Conservation (phyloP, 2,797 vertebrate genomes). For the Oreochromis grahami region DNA sequence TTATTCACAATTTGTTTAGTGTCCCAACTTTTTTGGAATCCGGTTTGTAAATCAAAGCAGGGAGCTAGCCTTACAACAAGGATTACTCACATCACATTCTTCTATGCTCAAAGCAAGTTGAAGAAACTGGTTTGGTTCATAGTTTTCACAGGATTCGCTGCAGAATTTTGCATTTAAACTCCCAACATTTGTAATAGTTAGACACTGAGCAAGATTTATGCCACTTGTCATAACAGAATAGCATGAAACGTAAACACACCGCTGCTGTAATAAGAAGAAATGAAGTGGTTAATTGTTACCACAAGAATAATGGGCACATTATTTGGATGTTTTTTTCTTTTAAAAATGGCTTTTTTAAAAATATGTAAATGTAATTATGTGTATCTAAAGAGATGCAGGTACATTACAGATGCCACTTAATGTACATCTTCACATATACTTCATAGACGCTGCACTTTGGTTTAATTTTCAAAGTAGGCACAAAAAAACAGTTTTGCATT, state of each 20-base stretch:
- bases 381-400: neutral
- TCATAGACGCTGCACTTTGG: neutral
- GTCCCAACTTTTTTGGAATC: too few relatives aligned
- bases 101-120: neutral
- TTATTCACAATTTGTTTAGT: too few relatives aligned
- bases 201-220: neutral
- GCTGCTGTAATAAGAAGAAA: neutral
- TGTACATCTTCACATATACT: neutral
- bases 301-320: neutral
- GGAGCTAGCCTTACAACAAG: neutral
- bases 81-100: neutral
- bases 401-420: neutral
- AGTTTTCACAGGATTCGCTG: neutral
- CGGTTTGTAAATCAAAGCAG: slow-evolving; percentile 1
- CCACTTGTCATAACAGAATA: neutral
- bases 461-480: neutral
- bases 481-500: neutral
- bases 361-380: neutral
- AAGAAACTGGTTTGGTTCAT: neutral
- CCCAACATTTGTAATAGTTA: neutral
- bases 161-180: neutral
- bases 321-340: neutral
- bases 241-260: neutral
- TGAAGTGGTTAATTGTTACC: neutral
- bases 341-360: neutral